Evolutionary conservation across 2,888 invertebrate genomes (phyloP), one percentile per base, ranked within the genome.

Genomic region (Neuroscelio doddi): DNA sequence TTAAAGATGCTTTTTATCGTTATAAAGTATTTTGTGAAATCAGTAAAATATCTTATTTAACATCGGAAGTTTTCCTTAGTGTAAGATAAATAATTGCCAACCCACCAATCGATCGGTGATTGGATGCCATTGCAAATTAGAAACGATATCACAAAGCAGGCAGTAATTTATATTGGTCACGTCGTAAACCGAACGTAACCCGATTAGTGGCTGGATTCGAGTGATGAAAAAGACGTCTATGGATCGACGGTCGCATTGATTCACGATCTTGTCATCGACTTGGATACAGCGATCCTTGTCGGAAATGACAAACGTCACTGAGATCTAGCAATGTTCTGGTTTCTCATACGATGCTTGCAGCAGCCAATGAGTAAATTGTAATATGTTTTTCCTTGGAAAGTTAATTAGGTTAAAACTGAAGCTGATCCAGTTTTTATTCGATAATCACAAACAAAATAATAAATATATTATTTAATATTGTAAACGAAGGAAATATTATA

Each of bases 261-360:
- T 53, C 51, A 47, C 36, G 52, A 45, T 21, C 41, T 49, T 36
- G 55, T 50, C 55, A 46, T 36, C 15, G 44, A 3, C 44, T 14
- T n/a, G 27, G 9, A 1, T 29, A 26, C 41, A 32, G 12, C 47
- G 42, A 42, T 51, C 52, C 14, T 30, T 42, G 42, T 24, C 17
- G 24, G 27, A 52, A 45, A 53, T 61, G 44, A 63, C 44, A 26
- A 45, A 46, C 27, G 9, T 15, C 41, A 21, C 21, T 15, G 32
- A 8, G 27, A 38, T 30, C 16, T 32, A 38, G 36, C 38, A 24
- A 29, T 12, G 41, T 41, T 47, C 53, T 53, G 14, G 38, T 15
- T 26, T 21, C 45, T 34, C 39, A 36, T 36, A 12, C 8, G 32
- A n/a, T 32, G 12, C 32, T 9, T 32, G 32, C 10, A 3, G n/a